Conservation (phyloP, 2,113 vertebrate genomes). For the Sisor rabdophorus region DNA sequence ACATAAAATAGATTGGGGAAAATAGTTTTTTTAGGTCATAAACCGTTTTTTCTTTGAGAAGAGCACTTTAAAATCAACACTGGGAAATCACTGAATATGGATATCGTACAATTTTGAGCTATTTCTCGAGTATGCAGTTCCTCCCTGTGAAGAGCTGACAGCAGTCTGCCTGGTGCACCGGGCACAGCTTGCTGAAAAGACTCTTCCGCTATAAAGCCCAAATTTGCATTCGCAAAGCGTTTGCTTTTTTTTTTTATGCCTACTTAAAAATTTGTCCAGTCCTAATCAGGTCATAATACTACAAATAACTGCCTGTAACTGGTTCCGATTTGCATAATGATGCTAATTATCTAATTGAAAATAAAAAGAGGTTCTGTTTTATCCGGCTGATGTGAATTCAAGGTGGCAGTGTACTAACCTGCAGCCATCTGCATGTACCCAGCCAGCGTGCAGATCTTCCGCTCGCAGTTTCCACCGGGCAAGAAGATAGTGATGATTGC, state of each 20-base stretch:
- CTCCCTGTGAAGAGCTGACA: background rate
- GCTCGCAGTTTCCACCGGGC: conserved; percentile 84
- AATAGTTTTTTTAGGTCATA: background rate
- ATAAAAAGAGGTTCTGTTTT: background rate
- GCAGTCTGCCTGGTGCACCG: background rate
- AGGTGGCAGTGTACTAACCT: conserved; percentile 66
- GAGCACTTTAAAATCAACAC: background rate
- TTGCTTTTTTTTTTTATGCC: background rate
- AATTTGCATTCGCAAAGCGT: conserved; percentile 14
- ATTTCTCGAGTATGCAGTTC: background rate
- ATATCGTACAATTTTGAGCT: background rate
- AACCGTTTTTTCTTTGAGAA: background rate
- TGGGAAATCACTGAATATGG: background rate
- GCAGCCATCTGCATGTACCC: conserved; percentile 93
- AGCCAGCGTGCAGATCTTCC: conserved; percentile 83
- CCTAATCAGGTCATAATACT: conserved; percentile 4
- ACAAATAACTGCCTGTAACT: background rate
- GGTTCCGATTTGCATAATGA: background rate
- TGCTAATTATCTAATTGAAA: background rate
- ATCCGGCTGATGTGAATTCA: background rate
- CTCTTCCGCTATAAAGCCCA: background rate
- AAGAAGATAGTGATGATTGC: conserved; percentile 86
- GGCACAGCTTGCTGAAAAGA: background rate
- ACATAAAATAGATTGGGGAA: background rate
- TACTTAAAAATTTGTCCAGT: conserved; percentile 10